Base-by-base conservation (phyloP, 2,113 vertebrate species). In the Scatophagus argus region DNA sequence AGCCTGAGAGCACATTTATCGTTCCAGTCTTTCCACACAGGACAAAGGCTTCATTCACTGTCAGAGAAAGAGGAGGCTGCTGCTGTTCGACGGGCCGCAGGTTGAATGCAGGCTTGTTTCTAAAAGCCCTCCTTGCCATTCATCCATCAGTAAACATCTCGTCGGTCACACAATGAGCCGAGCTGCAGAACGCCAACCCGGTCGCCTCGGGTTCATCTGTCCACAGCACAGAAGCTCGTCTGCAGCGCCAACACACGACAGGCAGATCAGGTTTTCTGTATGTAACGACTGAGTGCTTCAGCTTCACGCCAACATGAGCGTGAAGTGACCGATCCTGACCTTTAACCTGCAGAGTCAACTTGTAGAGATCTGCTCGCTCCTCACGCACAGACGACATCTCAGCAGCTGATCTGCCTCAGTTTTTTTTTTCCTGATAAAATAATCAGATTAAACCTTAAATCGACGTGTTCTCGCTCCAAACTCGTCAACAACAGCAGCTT, bases 141-240 rank as follows among this genome's bases (percentile, higher is more conserved):
- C 49, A 73, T 73, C 51, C 43, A n/a, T 63, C 55, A 29, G 5
- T 3, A n/a, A n/a, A 23, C 41, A 46, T 63, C 49, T 55, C 19
- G 17, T 52, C 1, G 3, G 46, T 41, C 43, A n/a, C 16, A 73
- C 69, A 81, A 83, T 65, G 56, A 77, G 67, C 61, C 0, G 65
- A 62, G 54, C 55, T 29, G 21, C 63, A 34, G 61, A 67, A 65
- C 75, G 16, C 2, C 46, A 62, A 55, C 64, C 8, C 0, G 3
- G 39, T 67, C 14, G 12, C 19, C 32, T 27, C 16, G 0, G 14
- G 36, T 8, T 41, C 17, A 2, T 52, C 29, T 5, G 31, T 61
- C 54, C 25, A 59, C 34, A 66, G 25, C 38, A 8, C 14, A 34
- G 11, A 49, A 75, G 65, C 59, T n/a, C 17, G 8, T 63, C 25